phyloP scores from a whole-genome alignment of 1,140 invertebrate genomes.

The Zophobas atratus region DNA sequence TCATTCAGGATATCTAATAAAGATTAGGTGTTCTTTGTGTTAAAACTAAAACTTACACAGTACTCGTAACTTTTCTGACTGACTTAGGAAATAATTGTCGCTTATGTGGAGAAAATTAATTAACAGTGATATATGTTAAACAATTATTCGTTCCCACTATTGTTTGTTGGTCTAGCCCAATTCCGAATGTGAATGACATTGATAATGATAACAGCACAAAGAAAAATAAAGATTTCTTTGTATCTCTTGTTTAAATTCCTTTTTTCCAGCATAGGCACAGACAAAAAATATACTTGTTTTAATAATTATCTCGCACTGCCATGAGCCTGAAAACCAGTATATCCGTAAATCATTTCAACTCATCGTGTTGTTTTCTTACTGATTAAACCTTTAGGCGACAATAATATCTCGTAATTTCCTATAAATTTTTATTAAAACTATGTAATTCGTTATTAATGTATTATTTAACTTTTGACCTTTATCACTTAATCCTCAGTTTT shows the following conservation, averaged over 20 bases:
- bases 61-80: too few relatives aligned
- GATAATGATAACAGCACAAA: background rate
- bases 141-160: background rate
- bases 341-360: background rate
- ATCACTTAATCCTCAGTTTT: conserved; percentile 9
- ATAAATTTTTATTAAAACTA: conserved; percentile 17
- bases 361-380: background rate
- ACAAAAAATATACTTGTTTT: too few relatives aligned
- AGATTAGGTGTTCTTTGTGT: too few relatives aligned
- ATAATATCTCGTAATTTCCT: background rate
- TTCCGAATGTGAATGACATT: conserved; percentile 22
- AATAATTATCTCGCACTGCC: too few relatives aligned
- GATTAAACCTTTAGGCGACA: conserved; percentile 18
- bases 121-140: background rate
- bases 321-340: background rate
- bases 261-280: too few relatives aligned
- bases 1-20: too few relatives aligned
- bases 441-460: conserved; percentile 28
- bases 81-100: too few relatives aligned
- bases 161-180: background rate
- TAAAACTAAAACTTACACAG: too few relatives aligned
- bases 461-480: conserved; percentile 32
- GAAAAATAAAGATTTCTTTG: conserved; percentile 15
- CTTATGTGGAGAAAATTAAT: too few relatives aligned
- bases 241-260: background rate